A percentile compares a stretch with the other conserved stretches of the same genome.
These are phyloP conservation scores for Siphlonurus alternatus DNA, from an alignment of 2,888 invertebrate genomes.

Conservation along the genomic window DNA sequence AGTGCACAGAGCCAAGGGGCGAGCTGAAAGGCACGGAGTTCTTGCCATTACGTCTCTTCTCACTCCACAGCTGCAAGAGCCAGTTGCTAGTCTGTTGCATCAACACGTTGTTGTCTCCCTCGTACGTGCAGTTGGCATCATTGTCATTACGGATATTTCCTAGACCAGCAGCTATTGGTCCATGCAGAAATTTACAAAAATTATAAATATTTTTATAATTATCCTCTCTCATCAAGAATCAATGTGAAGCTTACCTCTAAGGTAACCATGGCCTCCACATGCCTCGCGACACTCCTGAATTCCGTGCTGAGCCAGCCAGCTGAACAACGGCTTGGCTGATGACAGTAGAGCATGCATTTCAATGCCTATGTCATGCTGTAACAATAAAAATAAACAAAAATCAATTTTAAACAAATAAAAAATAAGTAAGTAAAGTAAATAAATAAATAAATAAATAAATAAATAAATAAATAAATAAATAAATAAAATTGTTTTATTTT, in stretches of 20 bases:
- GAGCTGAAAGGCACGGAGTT: constrained; percentile 22
- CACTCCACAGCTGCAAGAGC: constrained; percentile 44
- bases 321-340: constrained; percentile 55
- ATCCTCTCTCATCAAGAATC: too few species aligned
- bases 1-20: constrained; percentile 28
- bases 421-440: not conserved
- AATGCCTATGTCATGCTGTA: constrained; percentile 30
- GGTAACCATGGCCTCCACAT: constrained; percentile 90
- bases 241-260: constrained; percentile 36
- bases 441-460: not conserved
- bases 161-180: constrained; percentile 43
- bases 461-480: not conserved
- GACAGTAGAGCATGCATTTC: constrained; percentile 66
- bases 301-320: constrained; percentile 73
- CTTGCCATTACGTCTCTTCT: constrained; percentile 10
- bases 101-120: constrained; percentile 80
- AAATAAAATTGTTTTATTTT: not conserved
- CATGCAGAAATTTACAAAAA: too few species aligned
- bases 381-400: not conserved
- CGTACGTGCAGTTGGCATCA: constrained; percentile 78
- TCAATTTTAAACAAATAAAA: not conserved
- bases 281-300: constrained; percentile 88
- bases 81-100: constrained; percentile 80
- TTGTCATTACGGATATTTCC: constrained; percentile 61
- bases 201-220: too few species aligned